A percentile compares a stretch with the other conserved stretches of the same genome.
Conservation (phyloP, 1,140 invertebrate genomes). For the Colletes gigas region DNA sequence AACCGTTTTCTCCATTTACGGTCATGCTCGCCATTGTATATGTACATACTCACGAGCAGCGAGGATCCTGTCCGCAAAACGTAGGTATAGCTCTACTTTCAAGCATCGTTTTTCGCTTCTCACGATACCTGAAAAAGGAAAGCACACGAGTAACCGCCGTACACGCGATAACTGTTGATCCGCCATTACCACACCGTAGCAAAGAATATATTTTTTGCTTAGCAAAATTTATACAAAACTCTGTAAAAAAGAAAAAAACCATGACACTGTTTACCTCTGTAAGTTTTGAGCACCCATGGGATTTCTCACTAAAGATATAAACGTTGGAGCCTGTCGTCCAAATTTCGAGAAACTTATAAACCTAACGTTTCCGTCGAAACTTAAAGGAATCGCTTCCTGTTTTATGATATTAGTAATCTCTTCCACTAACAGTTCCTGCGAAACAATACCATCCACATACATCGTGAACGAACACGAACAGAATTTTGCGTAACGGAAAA, state of each 20-base stretch:
- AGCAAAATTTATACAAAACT: neutral
- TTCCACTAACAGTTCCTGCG: slow-evolving; percentile 82
- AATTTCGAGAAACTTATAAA: slow-evolving; percentile 86
- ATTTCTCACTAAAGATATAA: slow-evolving; percentile 85
- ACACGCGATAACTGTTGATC: neutral
- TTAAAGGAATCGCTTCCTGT: slow-evolving; percentile 82
- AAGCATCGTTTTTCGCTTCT: slow-evolving; percentile 57
- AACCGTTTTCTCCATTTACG: no score
- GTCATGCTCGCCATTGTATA: neutral
- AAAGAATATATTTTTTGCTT: neutral
- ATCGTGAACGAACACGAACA: neutral
- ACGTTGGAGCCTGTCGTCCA: slow-evolving; percentile 83
- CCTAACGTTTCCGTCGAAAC: slow-evolving; percentile 85
- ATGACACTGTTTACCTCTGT: slow-evolving; percentile 66
- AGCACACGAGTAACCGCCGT: neutral
- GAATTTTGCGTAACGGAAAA: no score
- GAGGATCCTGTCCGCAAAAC: slow-evolving; percentile 85
- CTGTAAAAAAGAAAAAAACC: no score
- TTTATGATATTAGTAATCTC: slow-evolving; percentile 81
- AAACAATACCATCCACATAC: slow-evolving; percentile 13
- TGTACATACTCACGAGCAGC: slow-evolving; percentile 82
- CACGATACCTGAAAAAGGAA: slow-evolving; percentile 57
- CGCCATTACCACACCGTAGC: neutral
- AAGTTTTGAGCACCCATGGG: slow-evolving; percentile 80
- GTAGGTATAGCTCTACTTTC: slow-evolving; percentile 82